Percentiles rank a stretch among this genome's conserved stretches.
Conservation (phyloP, 2,797 vertebrate species). For the Peromyscus eremicus region DNA sequence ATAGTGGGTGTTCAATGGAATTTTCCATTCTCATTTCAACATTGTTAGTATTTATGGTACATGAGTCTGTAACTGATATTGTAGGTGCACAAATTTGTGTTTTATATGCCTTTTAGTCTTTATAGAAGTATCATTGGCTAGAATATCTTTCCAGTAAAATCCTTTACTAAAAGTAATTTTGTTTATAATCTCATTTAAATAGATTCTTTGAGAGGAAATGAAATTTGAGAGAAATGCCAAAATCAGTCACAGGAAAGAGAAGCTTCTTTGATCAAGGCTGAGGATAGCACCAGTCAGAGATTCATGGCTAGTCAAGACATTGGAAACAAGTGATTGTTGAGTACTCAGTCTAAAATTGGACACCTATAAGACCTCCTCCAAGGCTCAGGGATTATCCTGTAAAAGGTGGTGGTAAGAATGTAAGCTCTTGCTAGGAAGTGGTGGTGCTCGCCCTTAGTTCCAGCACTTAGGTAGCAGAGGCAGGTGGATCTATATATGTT, state of each 20-base stretch:
- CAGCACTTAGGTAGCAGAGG: too few species aligned
- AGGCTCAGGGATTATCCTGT: not conserved
- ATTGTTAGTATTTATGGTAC: slow-evolving; percentile 48
- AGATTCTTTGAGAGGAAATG: not conserved
- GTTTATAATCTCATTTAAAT: slow-evolving; percentile 51
- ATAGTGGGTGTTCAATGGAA: not conserved
- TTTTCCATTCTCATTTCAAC: slow-evolving; percentile 47
- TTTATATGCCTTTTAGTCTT: not conserved
- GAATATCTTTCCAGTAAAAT: slow-evolving; percentile 38
- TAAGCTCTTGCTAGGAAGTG: not conserved
- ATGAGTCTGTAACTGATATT: slow-evolving; percentile 10
- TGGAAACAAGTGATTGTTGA: not conserved
- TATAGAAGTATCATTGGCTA: slow-evolving; percentile 8
- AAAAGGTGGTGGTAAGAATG: not conserved
- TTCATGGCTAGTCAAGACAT: not conserved
- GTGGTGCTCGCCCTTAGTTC: too few species aligned
- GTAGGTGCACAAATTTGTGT: not conserved
- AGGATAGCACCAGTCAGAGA: too few species aligned
- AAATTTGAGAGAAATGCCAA: slow-evolving; percentile 19
- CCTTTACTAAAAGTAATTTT: not conserved
- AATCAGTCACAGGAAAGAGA: not conserved
- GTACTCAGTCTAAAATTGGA: not conserved
- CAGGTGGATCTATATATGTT: too few species aligned
- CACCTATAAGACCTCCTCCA: not conserved
- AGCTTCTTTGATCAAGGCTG: not conserved